Evolutionary conservation across 2,113 vertebrate species (phyloP).

Genomic region (Ptilonorhynchus violaceus): DNA sequence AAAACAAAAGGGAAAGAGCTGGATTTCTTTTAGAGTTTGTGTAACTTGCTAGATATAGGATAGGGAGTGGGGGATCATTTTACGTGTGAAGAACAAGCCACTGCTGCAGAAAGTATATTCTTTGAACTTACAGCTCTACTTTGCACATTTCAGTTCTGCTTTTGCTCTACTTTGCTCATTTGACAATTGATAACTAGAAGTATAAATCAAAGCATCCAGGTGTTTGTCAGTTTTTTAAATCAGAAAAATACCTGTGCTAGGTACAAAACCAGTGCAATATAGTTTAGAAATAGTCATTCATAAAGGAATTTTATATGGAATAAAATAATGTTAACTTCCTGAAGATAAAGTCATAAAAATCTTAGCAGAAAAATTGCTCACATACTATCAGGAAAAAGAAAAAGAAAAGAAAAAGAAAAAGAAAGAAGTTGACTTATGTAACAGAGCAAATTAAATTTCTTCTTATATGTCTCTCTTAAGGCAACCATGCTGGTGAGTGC

Average conservation of each 20-base stretch:
- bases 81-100: neutral
- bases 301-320: neutral
- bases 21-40: neutral
- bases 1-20: neutral
- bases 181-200: neutral
- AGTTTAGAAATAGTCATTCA: neutral
- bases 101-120: neutral
- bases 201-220: neutral
- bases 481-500: accelerated
- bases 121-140: neutral
- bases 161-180: neutral
- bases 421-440: neutral
- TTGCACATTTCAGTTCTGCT: neutral
- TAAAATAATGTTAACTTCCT: neutral
- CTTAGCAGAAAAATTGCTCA: neutral
- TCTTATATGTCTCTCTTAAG: neutral
- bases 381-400: neutral
- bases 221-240: neutral
- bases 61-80: neutral
- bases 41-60: neutral
- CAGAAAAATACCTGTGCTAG: neutral
- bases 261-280: neutral
- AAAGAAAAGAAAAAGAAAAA: too few relatives aligned
- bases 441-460: neutral
- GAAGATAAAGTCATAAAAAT: neutral